A percentile compares a stretch with the other conserved stretches of the same genome.
Evolutionary conservation across 2,113 vertebrate species (phyloP).

Genomic region (Sitta europaea): DNA sequence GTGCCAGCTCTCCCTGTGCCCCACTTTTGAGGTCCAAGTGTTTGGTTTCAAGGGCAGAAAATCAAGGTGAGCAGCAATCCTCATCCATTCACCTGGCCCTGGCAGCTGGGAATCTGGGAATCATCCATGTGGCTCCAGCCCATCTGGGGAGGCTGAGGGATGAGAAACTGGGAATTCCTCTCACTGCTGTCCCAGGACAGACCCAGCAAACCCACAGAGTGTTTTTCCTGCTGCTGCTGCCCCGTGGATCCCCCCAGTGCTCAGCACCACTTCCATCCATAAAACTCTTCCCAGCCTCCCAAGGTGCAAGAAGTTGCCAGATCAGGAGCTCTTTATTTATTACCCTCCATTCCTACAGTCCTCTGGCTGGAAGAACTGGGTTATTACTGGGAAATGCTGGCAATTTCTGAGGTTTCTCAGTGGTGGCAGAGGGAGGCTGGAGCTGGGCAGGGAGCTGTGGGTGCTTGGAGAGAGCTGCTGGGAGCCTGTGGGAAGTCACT

Average conservation of each 20-base stretch:
- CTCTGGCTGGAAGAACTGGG: neutral
- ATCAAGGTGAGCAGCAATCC: neutral
- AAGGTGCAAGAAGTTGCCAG: neutral
- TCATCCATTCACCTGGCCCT: neutral
- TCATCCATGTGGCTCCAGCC: slow-evolving; percentile 28
- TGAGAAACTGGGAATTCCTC: neutral
- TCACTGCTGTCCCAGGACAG: neutral
- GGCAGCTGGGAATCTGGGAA: neutral
- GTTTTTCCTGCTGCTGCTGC: neutral
- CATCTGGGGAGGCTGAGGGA: neutral
- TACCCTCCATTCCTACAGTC: neutral
- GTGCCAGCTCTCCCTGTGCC: neutral
- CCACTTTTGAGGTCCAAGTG: neutral
- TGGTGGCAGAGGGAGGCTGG: neutral
- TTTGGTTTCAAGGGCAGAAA: slow-evolving; percentile 32
- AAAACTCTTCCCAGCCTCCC: neutral
- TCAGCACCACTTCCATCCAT: neutral
- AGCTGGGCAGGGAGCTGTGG: neutral
- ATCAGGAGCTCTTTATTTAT: neutral
- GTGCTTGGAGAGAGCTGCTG: neutral
- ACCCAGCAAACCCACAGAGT: neutral
- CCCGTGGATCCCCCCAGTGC: neutral
- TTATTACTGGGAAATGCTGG: neutral
- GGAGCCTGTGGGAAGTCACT: slow-evolving; percentile 62
- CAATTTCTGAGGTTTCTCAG: slow-evolving; percentile 5